Percentiles rank a stretch among this genome's conserved stretches.
Conservation (phyloP, 2,888 invertebrate species). For the Drosophila percnosoma region DNA sequence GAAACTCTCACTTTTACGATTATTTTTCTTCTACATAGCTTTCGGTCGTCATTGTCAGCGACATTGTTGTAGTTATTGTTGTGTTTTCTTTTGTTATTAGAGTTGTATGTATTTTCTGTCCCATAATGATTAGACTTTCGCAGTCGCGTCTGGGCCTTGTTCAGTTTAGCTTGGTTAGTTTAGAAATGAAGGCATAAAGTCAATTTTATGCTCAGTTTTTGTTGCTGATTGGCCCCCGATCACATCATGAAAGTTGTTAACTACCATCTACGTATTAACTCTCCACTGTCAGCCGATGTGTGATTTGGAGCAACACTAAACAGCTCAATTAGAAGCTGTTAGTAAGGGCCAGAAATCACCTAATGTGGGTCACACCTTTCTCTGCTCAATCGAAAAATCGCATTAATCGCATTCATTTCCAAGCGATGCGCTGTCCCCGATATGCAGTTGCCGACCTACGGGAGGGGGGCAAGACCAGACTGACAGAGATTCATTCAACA, state of each 20-base stretch:
- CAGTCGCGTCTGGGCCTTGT: slow-evolving; percentile 29
- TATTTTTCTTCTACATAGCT: slow-evolving; percentile 74
- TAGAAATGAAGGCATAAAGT: slow-evolving; percentile 73
- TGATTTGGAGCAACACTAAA: slow-evolving; percentile 77
- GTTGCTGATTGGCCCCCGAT: slow-evolving; percentile 68
- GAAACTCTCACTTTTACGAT: slow-evolving; percentile 82
- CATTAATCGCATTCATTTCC: slow-evolving; percentile 45
- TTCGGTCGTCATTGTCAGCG: slow-evolving; percentile 66
- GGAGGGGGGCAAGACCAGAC: not conserved
- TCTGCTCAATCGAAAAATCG: slow-evolving; percentile 54
- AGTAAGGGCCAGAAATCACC: slow-evolving; percentile 57
- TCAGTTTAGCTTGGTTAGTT: slow-evolving; percentile 27
- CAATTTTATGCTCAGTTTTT: slow-evolving; percentile 78
- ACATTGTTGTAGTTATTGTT: slow-evolving; percentile 24
- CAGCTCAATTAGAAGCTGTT: slow-evolving; percentile 74
- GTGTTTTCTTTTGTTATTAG: slow-evolving; percentile 66
- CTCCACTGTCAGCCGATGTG: slow-evolving; percentile 27
- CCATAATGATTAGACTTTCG: slow-evolving; percentile 75
- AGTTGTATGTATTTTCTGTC: slow-evolving; percentile 52
- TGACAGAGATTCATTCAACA: slow-evolving; percentile 46
- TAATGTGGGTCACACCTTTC: slow-evolving; percentile 73
- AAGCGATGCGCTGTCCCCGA: slow-evolving; percentile 47
- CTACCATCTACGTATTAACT: not conserved
- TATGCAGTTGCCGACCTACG: slow-evolving; percentile 20
- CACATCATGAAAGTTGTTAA: slow-evolving; percentile 61